These are phyloP conservation scores for Drosophila willistoni DNA, from an alignment of 1,140 invertebrate genomes.

Conservation along the genomic window DNA sequence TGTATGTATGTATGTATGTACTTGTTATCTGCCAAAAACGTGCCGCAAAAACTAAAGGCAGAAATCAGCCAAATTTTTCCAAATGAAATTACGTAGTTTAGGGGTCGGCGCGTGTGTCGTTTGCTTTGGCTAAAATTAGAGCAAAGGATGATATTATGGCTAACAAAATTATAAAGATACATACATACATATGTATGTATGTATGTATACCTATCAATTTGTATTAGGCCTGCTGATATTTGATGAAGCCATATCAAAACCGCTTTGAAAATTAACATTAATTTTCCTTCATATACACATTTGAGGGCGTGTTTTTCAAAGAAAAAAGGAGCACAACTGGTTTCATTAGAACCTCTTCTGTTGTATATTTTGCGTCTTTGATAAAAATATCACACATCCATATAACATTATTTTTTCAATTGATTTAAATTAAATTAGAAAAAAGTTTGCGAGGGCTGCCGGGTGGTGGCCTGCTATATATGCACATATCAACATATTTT, in stretches of 20 bases:
- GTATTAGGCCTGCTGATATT: not conserved
- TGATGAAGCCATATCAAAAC: conserved; percentile 19
- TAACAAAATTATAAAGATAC: not conserved
- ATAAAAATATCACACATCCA: not conserved
- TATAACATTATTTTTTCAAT: conserved; percentile 33
- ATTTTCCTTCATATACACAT: not conserved
- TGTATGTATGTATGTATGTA: conserved; percentile 7
- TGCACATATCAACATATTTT: no score
- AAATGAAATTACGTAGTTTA: conserved; percentile 47
- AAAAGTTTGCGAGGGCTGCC: not conserved
- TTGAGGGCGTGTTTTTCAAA: not conserved
- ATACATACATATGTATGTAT: not conserved
- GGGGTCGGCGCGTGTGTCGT: conserved; percentile 13
- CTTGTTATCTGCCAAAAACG: conserved; percentile 46
- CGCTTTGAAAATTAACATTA: conserved; percentile 4
- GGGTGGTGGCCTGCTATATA: no score
- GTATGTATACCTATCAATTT: not conserved
- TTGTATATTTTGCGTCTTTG: not conserved
- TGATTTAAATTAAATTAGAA: conserved; percentile 50
- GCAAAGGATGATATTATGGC: conserved; percentile 10
- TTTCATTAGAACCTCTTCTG: conserved; percentile 27
- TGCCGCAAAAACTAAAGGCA: conserved; percentile 15
- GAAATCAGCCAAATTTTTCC: conserved; percentile 35
- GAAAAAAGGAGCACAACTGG: not conserved
- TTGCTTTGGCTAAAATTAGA: conserved; percentile 52